A percentile compares a stretch with the other conserved stretches of the same genome.
These are phyloP conservation scores for Mormyrus hasselquistii DNA, from an alignment of 2,797 vertebrate species.

Conservation along the genomic window DNA sequence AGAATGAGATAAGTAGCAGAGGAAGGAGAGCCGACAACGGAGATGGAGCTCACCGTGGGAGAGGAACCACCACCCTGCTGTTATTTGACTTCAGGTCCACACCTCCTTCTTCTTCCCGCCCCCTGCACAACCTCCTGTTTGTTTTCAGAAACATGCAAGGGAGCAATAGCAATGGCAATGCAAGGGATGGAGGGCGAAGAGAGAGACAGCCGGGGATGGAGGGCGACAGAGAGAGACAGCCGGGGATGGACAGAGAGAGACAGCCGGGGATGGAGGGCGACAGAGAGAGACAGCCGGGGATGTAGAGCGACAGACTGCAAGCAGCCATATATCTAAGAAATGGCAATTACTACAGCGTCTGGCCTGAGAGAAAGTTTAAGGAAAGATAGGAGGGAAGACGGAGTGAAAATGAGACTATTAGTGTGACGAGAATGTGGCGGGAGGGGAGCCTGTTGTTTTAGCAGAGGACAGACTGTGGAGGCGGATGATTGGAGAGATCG, in stretches of 20 bases:
- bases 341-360: neutral
- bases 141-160: neutral
- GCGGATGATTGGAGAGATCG: neutral
- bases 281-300: neutral
- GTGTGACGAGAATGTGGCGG: neutral
- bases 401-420: neutral
- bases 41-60: neutral
- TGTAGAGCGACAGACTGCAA: neutral
- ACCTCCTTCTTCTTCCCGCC: neutral
- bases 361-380: neutral
- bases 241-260: neutral
- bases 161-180: neutral
- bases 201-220: no score
- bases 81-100: neutral
- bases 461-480: neutral
- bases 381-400: neutral
- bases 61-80: neutral
- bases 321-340: neutral
- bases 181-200: no score
- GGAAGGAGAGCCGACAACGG: neutral
- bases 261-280: no score
- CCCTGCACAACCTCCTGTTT: neutral
- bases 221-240: neutral
- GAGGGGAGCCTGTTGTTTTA: neutral
- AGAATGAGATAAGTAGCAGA: neutral